Evolutionary conservation across 2,888 invertebrate species (phyloP).

Genomic region (Stegophylla sp.): DNA sequence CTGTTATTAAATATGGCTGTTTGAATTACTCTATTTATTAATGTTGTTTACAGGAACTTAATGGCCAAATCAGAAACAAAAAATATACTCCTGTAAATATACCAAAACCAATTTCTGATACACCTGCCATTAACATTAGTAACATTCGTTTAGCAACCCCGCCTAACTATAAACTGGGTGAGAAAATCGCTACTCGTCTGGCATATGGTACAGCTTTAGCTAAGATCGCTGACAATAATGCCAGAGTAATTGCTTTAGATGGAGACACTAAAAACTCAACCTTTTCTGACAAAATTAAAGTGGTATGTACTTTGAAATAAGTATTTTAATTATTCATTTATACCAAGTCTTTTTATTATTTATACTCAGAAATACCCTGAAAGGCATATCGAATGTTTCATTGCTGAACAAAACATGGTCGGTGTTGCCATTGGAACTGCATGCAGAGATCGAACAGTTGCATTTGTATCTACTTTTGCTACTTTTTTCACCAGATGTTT

Average conservation of each 20-base stretch:
- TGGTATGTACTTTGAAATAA: slow-evolving; percentile 65
- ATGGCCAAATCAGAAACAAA: slow-evolving; percentile 71
- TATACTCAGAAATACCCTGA: slow-evolving; percentile 70
- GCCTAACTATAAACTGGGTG: slow-evolving; percentile 81
- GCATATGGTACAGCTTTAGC: slow-evolving; percentile 95
- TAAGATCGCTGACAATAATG: slow-evolving; percentile 76
- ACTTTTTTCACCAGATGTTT: slow-evolving; percentile 96
- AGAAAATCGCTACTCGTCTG: slow-evolving; percentile 83
- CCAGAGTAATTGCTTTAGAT: slow-evolving; percentile 89
- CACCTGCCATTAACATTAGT: slow-evolving; percentile 76
- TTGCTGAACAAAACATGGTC: slow-evolving; percentile 97
- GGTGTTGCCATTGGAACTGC: slow-evolving; percentile 95
- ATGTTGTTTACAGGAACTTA: slow-evolving; percentile 34
- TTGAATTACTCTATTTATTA: slow-evolving; percentile 59
- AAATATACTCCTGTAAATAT: slow-evolving; percentile 71
- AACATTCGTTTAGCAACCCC: slow-evolving; percentile 78
- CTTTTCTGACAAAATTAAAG: slow-evolving; percentile 89
- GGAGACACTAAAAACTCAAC: slow-evolving; percentile 99
- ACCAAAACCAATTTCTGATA: slow-evolving; percentile 74
- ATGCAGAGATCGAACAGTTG: slow-evolving; percentile 88
- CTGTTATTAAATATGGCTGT: too few species aligned
- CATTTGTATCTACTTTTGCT: slow-evolving; percentile 97
- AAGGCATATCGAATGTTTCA: slow-evolving; percentile 95
- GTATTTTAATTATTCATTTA: slow-evolving; percentile 36
- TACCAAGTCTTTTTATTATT: neutral